Conservation (phyloP, 2,888 invertebrate species). For the Stenoptilia bipunctidactyla region DNA sequence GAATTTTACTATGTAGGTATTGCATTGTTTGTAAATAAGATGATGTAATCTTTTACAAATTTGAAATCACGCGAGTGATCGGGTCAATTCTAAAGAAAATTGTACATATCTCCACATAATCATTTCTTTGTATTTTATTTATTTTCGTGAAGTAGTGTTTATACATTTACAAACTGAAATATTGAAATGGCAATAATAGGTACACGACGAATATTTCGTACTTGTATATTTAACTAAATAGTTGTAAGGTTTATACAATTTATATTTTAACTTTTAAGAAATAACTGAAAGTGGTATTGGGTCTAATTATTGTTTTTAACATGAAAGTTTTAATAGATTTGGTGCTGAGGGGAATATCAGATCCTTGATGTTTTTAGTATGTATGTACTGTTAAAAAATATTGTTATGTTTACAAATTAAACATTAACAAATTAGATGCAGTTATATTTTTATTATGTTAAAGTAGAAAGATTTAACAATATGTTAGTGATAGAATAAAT, state of each 20-base stretch:
- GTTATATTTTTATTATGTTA: background rate
- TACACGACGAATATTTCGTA: conserved; percentile 10
- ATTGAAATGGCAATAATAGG: conserved; percentile 57
- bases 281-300: conserved; percentile 1
- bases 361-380: background rate
- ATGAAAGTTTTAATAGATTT: background rate
- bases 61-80: conserved; percentile 37
- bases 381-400: no score
- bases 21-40: conserved; percentile 68
- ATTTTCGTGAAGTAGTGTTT: conserved; percentile 8
- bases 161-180: background rate
- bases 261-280: conserved; percentile 1
- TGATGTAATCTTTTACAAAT: conserved; percentile 48
- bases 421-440: conserved; percentile 1
- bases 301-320: background rate
- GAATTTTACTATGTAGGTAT: no score
- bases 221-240: background rate
- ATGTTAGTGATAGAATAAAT: background rate
- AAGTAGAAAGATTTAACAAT: conserved; percentile 1
- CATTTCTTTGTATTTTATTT: conserved; percentile 15
- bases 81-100: conserved; percentile 26
- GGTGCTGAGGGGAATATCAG: conserved; percentile 3
- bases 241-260: conserved; percentile 30
- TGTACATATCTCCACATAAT: conserved; percentile 7
- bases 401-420: background rate